Evolutionary conservation across 2,888 invertebrate genomes (phyloP), one percentile per base, ranked within the genome.

Genomic region (Helobdella robusta): DNA sequence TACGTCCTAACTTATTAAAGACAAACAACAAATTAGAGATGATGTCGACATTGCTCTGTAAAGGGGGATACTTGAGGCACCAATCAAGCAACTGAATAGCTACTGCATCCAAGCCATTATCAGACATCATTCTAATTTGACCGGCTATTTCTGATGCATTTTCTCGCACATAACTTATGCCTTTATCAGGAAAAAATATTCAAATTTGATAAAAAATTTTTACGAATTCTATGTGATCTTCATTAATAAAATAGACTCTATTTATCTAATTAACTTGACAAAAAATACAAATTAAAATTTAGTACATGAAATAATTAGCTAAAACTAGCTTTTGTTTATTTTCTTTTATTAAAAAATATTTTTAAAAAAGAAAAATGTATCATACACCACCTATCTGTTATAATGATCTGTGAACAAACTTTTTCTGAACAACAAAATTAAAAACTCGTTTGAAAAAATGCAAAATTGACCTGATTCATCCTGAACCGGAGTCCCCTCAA

Each of bases 1-100:
- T 58, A 1, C 48, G 23, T 30, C 59, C 65, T 18, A 65, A 18
- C 59, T 65, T 59, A 23, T 65, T 59, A 18, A 65, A 59, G 4
- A 46, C 28, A 25, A 28, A 59, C 11, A 65, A 59, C 23, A 34
- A 36, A 8, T 35, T 65, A 48, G 65, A 58, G 44, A 65, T 46
- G 46, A 59, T 28, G 32, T 25, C 25, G 34, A 65, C 65, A n/a
- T 64, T 50, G 25, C 23, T 20, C 25, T 44, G 60, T 4, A 60
- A 35, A 15, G 44, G 2, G 4, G 60, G 60, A 25, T 44, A n/a
- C 46, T 60, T 60, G 44, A 60, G 32, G 40, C 46, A 60, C 60
- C 60, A 60, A 25, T 40, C 60, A 5, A 35, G 28, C 20, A 60
- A 23, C 44, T 40, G 40, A 40, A 60, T 46, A 1, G 60, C 35